Percentiles rank a stretch among this genome's conserved stretches.
Evolutionary conservation across 1,140 invertebrate genomes (phyloP).

Genomic region (Sycobia sp.): DNA sequence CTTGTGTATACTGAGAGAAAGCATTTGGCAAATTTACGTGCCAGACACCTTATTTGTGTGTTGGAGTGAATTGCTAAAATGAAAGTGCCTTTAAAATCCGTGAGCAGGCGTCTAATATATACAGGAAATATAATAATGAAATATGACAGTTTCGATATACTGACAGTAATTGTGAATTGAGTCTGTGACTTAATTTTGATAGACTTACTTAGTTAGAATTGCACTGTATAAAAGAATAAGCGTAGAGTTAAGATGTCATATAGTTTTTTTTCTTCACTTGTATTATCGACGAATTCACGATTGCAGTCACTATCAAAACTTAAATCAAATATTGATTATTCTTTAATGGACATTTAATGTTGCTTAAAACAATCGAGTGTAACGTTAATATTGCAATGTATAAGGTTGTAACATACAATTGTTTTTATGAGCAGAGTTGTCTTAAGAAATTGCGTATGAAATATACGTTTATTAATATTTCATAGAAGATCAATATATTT

Average conservation of each 20-base stretch:
- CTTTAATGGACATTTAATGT: constrained; percentile 32
- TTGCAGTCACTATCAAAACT: constrained; percentile 27
- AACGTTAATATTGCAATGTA: constrained; percentile 38
- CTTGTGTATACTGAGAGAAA: constrained; percentile 9
- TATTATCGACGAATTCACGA: constrained; percentile 8
- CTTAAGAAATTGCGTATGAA: constrained; percentile 43
- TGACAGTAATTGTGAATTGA: constrained; percentile 29
- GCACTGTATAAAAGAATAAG: constrained; percentile 9
- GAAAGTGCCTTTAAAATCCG: constrained; percentile 55
- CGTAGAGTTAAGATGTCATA: not conserved
- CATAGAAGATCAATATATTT: not conserved
- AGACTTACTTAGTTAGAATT: not conserved
- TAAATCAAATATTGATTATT: constrained; percentile 32
- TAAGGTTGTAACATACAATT: constrained; percentile 42
- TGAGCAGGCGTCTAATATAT: constrained; percentile 39
- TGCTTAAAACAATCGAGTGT: constrained; percentile 28
- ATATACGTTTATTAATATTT: constrained; percentile 26
- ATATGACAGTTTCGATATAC: not conserved
- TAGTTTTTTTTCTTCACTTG: not conserved
- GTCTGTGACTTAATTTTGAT: constrained; percentile 14
- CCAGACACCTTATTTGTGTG: constrained; percentile 21
- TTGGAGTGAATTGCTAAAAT: constrained; percentile 43
- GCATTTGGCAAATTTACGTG: constrained; percentile 8
- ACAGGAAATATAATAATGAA: not conserved
- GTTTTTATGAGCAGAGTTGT: constrained; percentile 46